A percentile compares a stretch with the other conserved stretches of the same genome.
Conservation (phyloP, 2,888 invertebrate species). For the Chalcis sispes region DNA sequence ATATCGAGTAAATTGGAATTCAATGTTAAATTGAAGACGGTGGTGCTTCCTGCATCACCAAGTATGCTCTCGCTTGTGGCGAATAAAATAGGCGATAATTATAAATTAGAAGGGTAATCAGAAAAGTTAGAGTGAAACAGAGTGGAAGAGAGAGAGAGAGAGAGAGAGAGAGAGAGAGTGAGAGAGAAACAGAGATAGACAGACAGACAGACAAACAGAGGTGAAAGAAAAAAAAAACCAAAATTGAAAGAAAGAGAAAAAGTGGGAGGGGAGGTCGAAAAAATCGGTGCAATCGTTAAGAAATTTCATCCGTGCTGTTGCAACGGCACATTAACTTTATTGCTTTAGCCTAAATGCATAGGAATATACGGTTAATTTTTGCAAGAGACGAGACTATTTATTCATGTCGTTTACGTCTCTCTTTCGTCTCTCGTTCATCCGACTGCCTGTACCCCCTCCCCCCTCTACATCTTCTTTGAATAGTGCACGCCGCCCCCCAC, state of each 20-base stretch:
- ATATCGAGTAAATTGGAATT: too few species aligned
- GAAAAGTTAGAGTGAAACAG: too few species aligned
- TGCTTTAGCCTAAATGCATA: conserved; percentile 66
- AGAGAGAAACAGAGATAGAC: neutral
- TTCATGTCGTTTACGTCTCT: conserved; percentile 59
- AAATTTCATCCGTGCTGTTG: conserved; percentile 21
- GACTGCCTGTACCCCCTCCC: neutral
- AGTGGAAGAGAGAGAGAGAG: too few species aligned
- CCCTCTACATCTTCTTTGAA: too few species aligned
- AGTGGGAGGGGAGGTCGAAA: too few species aligned
- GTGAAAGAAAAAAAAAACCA: neutral
- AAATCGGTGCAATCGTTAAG: conserved; percentile 1
- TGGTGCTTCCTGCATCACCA: too few species aligned
- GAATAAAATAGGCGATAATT: too few species aligned
- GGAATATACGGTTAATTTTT: conserved; percentile 66
- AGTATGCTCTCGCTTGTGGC: too few species aligned
- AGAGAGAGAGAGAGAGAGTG: neutral
- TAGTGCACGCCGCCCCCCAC: too few species aligned
- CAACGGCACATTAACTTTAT: conserved; percentile 63
- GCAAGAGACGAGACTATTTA: conserved; percentile 61
- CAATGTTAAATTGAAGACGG: too few species aligned
- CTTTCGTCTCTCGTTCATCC: neutral
- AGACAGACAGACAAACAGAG: neutral
- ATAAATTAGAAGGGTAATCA: too few species aligned
- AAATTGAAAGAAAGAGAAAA: too few species aligned